Conservation (phyloP, 2,113 vertebrate genomes). For the Macrotus californicus region DNA sequence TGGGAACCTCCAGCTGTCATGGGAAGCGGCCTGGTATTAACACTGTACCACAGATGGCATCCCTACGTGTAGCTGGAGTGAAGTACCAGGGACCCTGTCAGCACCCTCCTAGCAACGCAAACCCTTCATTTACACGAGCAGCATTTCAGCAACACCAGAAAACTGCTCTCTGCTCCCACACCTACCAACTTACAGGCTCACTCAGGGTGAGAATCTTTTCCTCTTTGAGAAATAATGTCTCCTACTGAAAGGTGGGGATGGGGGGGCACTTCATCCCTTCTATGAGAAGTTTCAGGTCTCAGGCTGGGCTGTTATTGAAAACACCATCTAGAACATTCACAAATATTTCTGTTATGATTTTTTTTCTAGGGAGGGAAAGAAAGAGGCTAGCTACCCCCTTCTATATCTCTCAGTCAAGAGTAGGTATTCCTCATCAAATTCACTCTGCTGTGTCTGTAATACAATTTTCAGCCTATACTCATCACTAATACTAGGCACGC, state of each 20-base stretch:
- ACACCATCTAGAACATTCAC: not conserved
- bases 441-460: not conserved
- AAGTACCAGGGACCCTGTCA: not conserved
- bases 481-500: not conserved
- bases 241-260: not conserved
- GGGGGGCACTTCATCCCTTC: not conserved
- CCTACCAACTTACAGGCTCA: not conserved
- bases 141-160: not conserved
- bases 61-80: fast-evolving
- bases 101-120: not conserved
- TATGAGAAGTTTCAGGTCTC: not conserved
- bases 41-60: not conserved
- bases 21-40: not conserved
- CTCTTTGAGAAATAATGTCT: not conserved
- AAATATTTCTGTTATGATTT: not conserved
- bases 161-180: not conserved
- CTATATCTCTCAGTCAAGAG: not conserved
- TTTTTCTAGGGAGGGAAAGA: not conserved
- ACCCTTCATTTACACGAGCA: not conserved
- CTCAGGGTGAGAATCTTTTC: not conserved
- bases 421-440: not conserved
- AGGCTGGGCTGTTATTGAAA: not conserved
- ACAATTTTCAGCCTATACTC: not conserved
- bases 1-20: not conserved
- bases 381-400: not conserved